A percentile compares a stretch with the other conserved stretches of the same genome.
Evolutionary conservation across 2,797 vertebrate genomes (phyloP).

Genomic region (Tamandua tetradactyla): DNA sequence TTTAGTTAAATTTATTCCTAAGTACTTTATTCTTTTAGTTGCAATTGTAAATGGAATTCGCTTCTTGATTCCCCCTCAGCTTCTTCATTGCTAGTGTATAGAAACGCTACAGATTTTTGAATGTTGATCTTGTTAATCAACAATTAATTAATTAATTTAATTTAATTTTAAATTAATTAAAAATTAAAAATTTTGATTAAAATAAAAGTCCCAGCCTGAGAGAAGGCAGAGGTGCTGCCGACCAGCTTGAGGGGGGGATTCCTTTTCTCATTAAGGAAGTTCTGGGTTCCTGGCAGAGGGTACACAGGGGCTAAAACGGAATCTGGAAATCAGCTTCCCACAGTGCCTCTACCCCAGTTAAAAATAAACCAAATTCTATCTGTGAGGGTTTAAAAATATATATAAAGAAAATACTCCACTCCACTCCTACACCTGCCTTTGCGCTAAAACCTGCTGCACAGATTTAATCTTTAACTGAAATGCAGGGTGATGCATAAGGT

Average conservation of each 20-base stretch:
- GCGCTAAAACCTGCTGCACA: not conserved
- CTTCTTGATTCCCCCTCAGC: too few relatives aligned
- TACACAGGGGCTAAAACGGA: not conserved
- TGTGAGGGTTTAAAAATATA: not conserved
- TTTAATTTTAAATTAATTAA: too few relatives aligned
- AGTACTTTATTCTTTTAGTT: too few relatives aligned
- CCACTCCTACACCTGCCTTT: not conserved
- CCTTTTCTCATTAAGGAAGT: not conserved
- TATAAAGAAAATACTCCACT: conserved; percentile 41
- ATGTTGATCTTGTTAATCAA: too few relatives aligned
- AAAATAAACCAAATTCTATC: conserved; percentile 56
- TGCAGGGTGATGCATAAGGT: not conserved
- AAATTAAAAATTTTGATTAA: too few relatives aligned
- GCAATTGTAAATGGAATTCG: too few relatives aligned
- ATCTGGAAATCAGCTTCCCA: not conserved
- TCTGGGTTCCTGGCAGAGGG: not conserved
- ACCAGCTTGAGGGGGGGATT: accelerated
- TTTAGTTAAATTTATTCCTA: too few relatives aligned
- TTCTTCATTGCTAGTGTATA: too few relatives aligned
- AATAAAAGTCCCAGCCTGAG: not conserved
- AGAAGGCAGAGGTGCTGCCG: not conserved
- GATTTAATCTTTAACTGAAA: conserved; percentile 60
- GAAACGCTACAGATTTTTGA: too few relatives aligned
- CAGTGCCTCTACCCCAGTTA: not conserved
- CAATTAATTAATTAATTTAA: too few relatives aligned